A percentile compares a stretch with the other conserved stretches of the same genome.
phyloP scores from a whole-genome alignment of 1,140 invertebrate species.

The Drosophila bipectinata region DNA sequence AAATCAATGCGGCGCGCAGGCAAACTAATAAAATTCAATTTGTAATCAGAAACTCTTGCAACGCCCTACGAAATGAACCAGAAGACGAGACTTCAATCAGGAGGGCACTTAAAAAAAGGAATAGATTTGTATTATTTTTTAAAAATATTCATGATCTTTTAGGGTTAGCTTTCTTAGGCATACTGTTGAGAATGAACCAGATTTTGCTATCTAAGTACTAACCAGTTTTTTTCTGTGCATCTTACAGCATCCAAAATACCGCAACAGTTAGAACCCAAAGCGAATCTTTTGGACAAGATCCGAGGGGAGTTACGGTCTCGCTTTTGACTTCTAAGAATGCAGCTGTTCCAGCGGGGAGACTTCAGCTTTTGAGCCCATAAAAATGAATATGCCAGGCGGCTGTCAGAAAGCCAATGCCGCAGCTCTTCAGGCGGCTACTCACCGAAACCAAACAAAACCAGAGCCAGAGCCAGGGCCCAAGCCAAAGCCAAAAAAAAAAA shows the following conservation, averaged over 20 bases:
- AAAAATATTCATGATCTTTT: too few species aligned
- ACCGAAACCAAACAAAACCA: constrained; percentile 9
- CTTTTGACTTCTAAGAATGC: constrained; percentile 72
- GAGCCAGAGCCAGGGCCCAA: neutral
- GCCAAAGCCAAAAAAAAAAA: neutral
- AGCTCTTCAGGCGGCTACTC: constrained; percentile 70
- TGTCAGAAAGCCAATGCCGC: constrained; percentile 68
- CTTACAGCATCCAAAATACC: constrained; percentile 42
- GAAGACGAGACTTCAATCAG: constrained; percentile 55
- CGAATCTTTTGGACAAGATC: constrained; percentile 9
- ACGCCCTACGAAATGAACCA: constrained; percentile 57
- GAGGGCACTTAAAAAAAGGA: neutral
- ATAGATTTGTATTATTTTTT: too few species aligned
- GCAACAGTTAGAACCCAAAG: constrained; percentile 55
- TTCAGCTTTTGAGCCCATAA: constrained; percentile 50
- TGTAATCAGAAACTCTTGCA: constrained; percentile 71
- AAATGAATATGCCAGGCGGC: constrained; percentile 74
- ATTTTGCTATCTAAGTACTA: neutral
- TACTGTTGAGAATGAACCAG: too few species aligned
- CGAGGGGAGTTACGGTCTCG: constrained; percentile 21
- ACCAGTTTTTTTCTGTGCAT: neutral
- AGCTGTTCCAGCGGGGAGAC: constrained; percentile 27
- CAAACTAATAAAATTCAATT: constrained; percentile 77
- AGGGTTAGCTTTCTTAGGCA: too few species aligned
- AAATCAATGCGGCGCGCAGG: constrained; percentile 72